Base-by-base conservation (phyloP, 2,888 invertebrate species). In the Sinohyriopsis cumingii region DNA sequence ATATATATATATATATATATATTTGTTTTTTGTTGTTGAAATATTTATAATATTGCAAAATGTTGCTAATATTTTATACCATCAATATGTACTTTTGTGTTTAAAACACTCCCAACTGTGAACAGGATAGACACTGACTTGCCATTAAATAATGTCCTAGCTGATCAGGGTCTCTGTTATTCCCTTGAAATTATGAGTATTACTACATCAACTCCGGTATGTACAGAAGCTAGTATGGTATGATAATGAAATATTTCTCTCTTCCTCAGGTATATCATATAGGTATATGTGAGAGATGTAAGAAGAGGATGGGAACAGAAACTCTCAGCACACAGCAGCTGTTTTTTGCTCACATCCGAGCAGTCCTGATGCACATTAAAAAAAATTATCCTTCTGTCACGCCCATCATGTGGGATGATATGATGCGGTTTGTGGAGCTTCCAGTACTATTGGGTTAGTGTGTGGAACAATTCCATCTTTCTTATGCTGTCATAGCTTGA, bases 351-450 rank as follows among this genome's bases (percentile, higher is more conserved):
- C 89, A 90, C 72, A 82, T 89, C 5, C 73, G 76, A 24, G 77
- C 84, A 55, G 84, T 89, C 24, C 79, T 87, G 24, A 89, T 94
- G 67, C 92, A 93, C 76, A 92, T 95, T 20, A 92, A 92, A 61
- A 90, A 91, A 18, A 92, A 91, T 64, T 93, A 93, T 90, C 87
- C 88, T 0, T 90, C 91, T 24, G 86, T 94, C 25, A 92, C 91
- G 22, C 91, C 94, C 1, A 93, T 95, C 70, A 93, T 95, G 83
- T 95, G 95, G 95, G 95, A 95, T 84, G 95, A 95, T 87, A 95
- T 95, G 94, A 88, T 95, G 68, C 90, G 95, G 1, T 80, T 71
- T 66, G 74, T 81, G 65, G 84, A 85, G 64, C 65, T 80, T 33
- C 79, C 83, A 19, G 72, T 80, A 3, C 71, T 84, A 18, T 55